Conservation (phyloP, 1,140 invertebrate genomes). For the Conus ventricosus region DNA sequence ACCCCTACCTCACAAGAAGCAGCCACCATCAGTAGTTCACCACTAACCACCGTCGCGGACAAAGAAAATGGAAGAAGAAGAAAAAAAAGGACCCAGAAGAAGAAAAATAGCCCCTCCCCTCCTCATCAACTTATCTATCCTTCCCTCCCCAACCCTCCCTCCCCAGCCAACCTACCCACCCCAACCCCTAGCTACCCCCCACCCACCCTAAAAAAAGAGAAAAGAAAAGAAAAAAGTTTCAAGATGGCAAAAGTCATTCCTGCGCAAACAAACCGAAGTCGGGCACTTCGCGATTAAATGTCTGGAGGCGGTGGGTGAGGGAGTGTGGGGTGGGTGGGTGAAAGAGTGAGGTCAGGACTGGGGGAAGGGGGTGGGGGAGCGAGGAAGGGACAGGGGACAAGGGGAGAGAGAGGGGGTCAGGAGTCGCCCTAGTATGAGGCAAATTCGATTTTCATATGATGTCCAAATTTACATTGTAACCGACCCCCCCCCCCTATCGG, state of each 20-base stretch:
- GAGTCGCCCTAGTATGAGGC: slow-evolving; percentile 1
- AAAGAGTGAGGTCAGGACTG: neutral
- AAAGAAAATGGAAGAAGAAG: no score
- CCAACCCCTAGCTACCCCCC: no score
- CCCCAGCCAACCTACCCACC: no score
- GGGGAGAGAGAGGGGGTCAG: neutral
- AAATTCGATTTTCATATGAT: slow-evolving; percentile 43
- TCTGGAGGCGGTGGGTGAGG: neutral
- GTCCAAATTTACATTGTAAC: slow-evolving; percentile 43
- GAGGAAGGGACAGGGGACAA: no score
- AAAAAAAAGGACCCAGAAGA: no score
- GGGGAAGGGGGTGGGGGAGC: neutral
- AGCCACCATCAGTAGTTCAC: no score
- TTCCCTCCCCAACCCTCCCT: no score
- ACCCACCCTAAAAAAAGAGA: no score
- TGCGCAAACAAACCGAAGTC: neutral
- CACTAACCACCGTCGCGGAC: no score
- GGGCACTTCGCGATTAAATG: slow-evolving; percentile 13
- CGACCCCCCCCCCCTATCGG: neutral
- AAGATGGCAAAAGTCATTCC: slow-evolving; percentile 16
- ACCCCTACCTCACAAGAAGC: neutral
- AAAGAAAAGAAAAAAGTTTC: slow-evolving; percentile 13
- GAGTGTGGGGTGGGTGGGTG: no score
- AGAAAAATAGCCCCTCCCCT: no score
- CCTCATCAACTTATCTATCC: no score